Evolutionary conservation across 1,140 invertebrate genomes (phyloP).

Genomic region (Eupristina koningsbergeri): DNA sequence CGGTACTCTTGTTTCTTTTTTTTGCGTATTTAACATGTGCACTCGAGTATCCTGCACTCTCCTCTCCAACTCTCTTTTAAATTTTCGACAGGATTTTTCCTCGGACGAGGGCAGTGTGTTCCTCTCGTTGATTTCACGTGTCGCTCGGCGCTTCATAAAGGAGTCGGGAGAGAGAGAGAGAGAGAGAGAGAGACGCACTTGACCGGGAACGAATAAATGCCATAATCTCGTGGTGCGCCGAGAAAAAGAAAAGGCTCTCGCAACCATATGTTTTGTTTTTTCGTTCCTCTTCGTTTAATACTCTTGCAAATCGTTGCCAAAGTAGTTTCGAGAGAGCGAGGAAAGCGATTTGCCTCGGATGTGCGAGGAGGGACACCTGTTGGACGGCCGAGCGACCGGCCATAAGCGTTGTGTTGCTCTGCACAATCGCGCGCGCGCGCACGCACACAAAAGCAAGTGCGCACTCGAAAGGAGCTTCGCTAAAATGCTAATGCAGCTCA

Average conservation of each 20-base stretch:
- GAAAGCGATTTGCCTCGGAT: conserved; percentile 5
- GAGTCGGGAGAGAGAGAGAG: neutral
- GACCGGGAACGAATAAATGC: conserved; percentile 26
- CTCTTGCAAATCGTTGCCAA: neutral
- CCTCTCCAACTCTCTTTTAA: neutral
- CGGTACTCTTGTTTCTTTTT: neutral
- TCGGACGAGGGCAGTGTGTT: neutral
- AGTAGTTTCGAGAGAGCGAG: conserved; percentile 1
- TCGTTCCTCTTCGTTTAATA: neutral
- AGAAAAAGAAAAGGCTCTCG: neutral
- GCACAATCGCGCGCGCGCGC: too few relatives aligned
- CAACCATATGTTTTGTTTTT: neutral
- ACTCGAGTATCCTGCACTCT: neutral
- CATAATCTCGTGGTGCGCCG: neutral
- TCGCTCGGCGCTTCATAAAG: conserved; percentile 5
- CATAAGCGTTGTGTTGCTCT: too few relatives aligned
- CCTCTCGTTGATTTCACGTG: neutral
- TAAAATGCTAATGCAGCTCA: conserved; percentile 36
- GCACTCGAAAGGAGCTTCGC: conserved; percentile 5
- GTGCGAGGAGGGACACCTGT: neutral
- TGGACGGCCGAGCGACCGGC: too few relatives aligned
- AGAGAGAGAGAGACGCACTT: neutral
- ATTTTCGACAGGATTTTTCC: neutral
- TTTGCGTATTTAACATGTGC: conserved; percentile 23
- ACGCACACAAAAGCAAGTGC: too few relatives aligned